Evolutionary conservation across 1,140 invertebrate genomes (phyloP).

Genomic region (Nasonia longicornis): DNA sequence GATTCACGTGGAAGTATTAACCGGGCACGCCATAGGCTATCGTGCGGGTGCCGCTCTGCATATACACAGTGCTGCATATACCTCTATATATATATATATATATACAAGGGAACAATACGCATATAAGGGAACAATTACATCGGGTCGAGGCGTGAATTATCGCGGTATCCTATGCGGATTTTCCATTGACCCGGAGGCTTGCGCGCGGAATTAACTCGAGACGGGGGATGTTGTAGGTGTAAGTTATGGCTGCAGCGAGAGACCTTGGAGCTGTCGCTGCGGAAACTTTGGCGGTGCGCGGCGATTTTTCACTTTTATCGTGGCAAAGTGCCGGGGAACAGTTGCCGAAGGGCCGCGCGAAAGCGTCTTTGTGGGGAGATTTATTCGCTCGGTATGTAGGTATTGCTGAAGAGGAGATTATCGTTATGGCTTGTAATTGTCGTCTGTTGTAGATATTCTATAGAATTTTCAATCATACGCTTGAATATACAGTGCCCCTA

Average conservation of each 20-base stretch:
- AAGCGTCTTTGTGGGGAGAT: neutral
- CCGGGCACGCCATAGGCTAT: too few species aligned
- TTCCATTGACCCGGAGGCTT: neutral
- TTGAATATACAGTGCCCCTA: too few species aligned
- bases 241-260: neutral
- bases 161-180: neutral
- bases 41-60: too few species aligned
- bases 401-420: neutral
- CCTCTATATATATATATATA: too few species aligned
- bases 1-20: too few species aligned
- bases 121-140: too few species aligned
- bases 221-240: neutral
- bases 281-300: neutral
- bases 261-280: neutral
- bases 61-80: too few species aligned
- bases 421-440: too few species aligned
- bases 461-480: too few species aligned
- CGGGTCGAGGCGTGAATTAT: too few species aligned
- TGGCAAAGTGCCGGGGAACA: conserved; percentile 24
- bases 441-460: too few species aligned
- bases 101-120: too few species aligned
- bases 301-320: conserved; percentile 24
- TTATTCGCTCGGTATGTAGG: neutral
- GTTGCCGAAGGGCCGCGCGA: neutral
- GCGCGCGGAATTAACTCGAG: neutral